phyloP scores from a whole-genome alignment of 2,113 vertebrate species.

The Zosterops borbonicus region DNA sequence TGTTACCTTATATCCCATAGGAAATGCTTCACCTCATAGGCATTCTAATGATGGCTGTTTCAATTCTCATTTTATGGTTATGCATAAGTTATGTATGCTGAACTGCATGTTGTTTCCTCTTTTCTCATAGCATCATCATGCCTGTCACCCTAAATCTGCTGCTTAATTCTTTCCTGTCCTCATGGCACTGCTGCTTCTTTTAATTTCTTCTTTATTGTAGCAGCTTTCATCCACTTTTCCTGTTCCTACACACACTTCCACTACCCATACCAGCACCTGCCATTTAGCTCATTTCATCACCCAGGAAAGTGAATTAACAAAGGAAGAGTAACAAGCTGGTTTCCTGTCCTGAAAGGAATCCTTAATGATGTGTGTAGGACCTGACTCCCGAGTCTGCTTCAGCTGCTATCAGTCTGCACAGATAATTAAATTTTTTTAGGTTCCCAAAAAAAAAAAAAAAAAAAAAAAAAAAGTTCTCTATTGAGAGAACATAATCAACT shows the following conservation, averaged over 20 bases:
- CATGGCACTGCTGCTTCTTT: background rate
- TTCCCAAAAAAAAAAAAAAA: background rate
- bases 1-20: background rate
- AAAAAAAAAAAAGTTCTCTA: background rate
- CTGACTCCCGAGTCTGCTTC: background rate
- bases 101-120: background rate
- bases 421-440: background rate
- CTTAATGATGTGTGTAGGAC: background rate
- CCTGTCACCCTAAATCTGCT: background rate
- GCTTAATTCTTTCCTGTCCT: background rate
- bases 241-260: background rate
- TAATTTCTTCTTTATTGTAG: background rate
- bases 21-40: background rate
- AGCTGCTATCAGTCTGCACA: background rate
- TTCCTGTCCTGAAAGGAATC: slow-evolving; percentile 13
- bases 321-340: background rate
- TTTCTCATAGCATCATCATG: background rate
- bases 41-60: background rate
- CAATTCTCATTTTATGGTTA: background rate
- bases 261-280: background rate
- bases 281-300: background rate
- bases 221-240: background rate
- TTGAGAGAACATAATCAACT: background rate
- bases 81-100: background rate
- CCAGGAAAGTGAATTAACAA: slow-evolving; percentile 32